Conservation (phyloP, 2,797 vertebrate species). For the Xiphophorus birchmanni region DNA sequence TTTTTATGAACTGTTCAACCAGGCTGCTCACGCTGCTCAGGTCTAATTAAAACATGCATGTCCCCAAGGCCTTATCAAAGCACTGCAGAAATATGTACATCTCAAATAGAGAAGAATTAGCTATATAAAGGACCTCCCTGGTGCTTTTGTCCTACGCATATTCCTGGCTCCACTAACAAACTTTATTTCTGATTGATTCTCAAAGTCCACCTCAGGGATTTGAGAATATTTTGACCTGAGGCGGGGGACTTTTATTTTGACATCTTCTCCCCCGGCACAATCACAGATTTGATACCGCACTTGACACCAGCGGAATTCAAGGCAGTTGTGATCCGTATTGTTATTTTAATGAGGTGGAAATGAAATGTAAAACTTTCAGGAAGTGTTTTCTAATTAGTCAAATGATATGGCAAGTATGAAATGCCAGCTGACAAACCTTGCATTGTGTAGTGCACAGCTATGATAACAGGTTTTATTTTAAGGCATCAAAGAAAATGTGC, state of each 20-base stretch:
- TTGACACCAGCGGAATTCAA: conserved; percentile 67
- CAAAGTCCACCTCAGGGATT: conserved; percentile 70
- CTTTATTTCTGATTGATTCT: conserved; percentile 74
- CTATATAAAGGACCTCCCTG: conserved; percentile 76
- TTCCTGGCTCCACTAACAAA: conserved; percentile 60
- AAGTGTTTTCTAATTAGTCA: conserved; percentile 72
- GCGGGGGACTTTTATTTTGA: conserved; percentile 78
- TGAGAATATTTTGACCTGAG: conserved; percentile 76
- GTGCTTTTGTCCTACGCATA: conserved; percentile 71
- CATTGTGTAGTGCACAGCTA: conserved; percentile 29
- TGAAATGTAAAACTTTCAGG: conserved; percentile 68
- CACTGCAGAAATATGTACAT: conserved; percentile 76
- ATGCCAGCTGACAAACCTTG: conserved; percentile 57
- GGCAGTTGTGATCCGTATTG: conserved; percentile 58
- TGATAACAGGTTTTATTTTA: conserved; percentile 58
- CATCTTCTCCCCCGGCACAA: conserved; percentile 72
- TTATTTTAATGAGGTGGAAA: conserved; percentile 72
- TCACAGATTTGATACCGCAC: conserved; percentile 61
- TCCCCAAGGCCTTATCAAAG: conserved; percentile 80
- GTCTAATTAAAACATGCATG: conserved; percentile 76
- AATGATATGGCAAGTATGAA: conserved; percentile 60
- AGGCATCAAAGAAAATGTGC: conserved; percentile 51
- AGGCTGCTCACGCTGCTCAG: conserved; percentile 69
- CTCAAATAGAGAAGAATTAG: conserved; percentile 76
- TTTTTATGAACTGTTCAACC: conserved; percentile 73